Percentiles rank a stretch among this genome's conserved stretches.
phyloP scores from a whole-genome alignment of 2,888 invertebrate species.

The Drosophila picticornis region DNA sequence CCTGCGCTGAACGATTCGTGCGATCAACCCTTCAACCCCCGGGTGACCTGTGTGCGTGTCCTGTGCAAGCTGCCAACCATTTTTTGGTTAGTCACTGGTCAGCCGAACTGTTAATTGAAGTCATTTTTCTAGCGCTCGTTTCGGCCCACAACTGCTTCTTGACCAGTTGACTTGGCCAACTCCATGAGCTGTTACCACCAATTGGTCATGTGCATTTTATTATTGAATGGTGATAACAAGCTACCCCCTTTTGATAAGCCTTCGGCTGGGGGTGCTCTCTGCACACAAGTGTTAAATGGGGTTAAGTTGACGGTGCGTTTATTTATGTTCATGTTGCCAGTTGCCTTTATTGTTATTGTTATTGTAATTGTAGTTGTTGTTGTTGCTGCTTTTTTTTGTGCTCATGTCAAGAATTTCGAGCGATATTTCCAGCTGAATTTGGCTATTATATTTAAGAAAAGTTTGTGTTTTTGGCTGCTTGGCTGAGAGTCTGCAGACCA shows the following conservation, averaged over 20 bases:
- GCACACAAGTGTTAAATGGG: conserved; percentile 72
- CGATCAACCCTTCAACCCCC: conserved; percentile 53
- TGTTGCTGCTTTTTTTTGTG: conserved; percentile 12
- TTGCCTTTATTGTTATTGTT: conserved; percentile 11
- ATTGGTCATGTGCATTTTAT: conserved; percentile 69
- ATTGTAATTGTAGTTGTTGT: not conserved
- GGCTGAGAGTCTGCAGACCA: not conserved
- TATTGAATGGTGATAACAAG: conserved; percentile 80
- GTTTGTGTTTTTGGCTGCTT: not conserved
- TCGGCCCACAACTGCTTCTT: conserved; percentile 34
- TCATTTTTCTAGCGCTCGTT: conserved; percentile 74
- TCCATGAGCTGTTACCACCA: conserved; percentile 50
- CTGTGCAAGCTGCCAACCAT: conserved; percentile 42
- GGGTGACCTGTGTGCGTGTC: conserved; percentile 45
- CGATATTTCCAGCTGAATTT: conserved; percentile 16
- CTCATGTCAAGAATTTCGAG: conserved; percentile 32
- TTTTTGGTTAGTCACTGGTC: conserved; percentile 75
- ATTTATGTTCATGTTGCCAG: conserved; percentile 53
- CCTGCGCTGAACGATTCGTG: not conserved
- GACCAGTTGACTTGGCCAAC: conserved; percentile 46
- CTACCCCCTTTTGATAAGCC: conserved; percentile 21
- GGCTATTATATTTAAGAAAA: not conserved
- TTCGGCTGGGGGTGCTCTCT: conserved; percentile 35
- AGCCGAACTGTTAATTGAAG: conserved; percentile 73
- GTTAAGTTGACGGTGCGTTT: conserved; percentile 64